Base-by-base conservation (phyloP, 2,113 vertebrate genomes). In the Talpa occidentalis region DNA sequence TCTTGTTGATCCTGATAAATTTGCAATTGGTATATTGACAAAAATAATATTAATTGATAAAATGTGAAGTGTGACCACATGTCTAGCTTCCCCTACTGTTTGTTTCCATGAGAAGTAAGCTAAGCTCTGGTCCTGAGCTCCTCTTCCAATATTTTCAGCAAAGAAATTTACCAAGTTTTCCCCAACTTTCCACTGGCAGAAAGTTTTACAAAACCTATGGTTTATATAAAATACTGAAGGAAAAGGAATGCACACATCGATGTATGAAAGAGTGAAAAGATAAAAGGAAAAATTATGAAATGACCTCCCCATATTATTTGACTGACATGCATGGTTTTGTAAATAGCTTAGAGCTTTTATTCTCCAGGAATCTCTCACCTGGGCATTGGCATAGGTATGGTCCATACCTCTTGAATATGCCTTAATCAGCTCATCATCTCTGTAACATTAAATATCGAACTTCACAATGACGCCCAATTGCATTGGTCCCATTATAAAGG, bases 151-250 rank as follows among this genome's bases (percentile, higher is more conserved):
- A 72, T 24, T 40, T 21, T 26, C 74, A 52, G n/a, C 40, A 37
- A 93, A 91, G 60, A 94, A 44, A 82, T 59, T 54, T 62, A 59
- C 17, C 54, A 72, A 85, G 35, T 79, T 47, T 59, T 54, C 49
- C 28, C 60, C 32, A 40, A 22, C 17, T 79, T 88, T 60, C 59
- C 64, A 44, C 30, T 84, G 72, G 89, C 78, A 95, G 35, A 62
- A 87, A 49, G 28, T 42, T 69, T 72, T 54, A n/a, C 85, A 54
- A 72, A 94, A 83, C 28, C 64, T 69, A 4, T 40, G 21, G 47
- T 79, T 91, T 92, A 78, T 47, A 16, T 62, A 21, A 90, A 37
- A 40, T 47, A 80, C 15, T 30, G 76, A 88, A 66, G 88, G 10
- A 32, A 67, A 88, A 93, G 47, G 40, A 85, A 59, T 19, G 28